Percentiles rank a stretch among this genome's conserved stretches.
phyloP scores from a whole-genome alignment of 2,888 invertebrate species.

The Phortica okadai region DNA sequence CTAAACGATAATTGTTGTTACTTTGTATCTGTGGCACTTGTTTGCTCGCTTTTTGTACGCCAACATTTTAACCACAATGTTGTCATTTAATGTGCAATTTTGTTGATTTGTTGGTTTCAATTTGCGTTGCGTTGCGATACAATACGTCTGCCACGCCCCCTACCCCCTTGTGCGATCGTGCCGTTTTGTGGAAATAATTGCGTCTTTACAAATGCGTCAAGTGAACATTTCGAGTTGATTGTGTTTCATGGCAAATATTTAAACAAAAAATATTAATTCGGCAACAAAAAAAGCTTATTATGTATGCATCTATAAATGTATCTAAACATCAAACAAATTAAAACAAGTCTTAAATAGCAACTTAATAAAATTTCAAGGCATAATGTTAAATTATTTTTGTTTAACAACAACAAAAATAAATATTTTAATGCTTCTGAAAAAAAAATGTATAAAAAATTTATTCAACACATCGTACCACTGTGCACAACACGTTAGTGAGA shows the following conservation, averaged over 20 bases:
- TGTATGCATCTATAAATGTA: no score
- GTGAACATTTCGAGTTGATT: no score
- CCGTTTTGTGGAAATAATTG: neutral
- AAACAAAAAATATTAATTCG: no score
- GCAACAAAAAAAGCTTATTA: no score
- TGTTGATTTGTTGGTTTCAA: slow-evolving; percentile 27
- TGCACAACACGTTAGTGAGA: slow-evolving; percentile 13
- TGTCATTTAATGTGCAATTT: slow-evolving; percentile 68
- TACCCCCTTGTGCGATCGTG: neutral
- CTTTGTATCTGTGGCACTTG: slow-evolving; percentile 35
- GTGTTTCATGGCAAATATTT: no score
- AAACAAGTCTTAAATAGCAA: no score
- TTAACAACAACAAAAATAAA: neutral
- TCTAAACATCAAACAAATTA: no score
- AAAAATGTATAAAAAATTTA: neutral
- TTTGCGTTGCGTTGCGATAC: slow-evolving; percentile 37
- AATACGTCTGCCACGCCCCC: slow-evolving; percentile 38
- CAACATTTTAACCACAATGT: slow-evolving; percentile 70
- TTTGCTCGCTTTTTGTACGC: slow-evolving; percentile 51
- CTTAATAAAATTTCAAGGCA: no score
- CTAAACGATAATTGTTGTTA: slow-evolving; percentile 30
- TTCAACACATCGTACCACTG: neutral
- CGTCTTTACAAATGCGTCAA: slow-evolving; percentile 9
- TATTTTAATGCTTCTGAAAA: neutral
- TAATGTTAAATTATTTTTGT: neutral